phyloP scores from a whole-genome alignment of 2,113 vertebrate genomes.

The Chionomys nivalis region DNA sequence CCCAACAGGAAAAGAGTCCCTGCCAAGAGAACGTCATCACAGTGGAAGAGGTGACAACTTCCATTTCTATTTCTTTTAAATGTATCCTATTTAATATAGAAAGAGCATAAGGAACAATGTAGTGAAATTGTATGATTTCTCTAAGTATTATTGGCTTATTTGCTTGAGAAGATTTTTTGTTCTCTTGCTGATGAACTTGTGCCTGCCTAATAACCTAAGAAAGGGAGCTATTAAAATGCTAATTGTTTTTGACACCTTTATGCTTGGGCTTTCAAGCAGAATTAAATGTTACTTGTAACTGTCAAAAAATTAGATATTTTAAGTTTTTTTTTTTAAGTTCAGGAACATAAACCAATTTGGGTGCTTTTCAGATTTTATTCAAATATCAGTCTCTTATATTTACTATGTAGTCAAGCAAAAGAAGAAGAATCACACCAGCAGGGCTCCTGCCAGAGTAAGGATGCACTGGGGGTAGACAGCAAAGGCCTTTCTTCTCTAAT shows the following conservation, averaged over 20 bases:
- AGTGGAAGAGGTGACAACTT: slow-evolving; percentile 8
- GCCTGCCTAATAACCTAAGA: slow-evolving; percentile 58
- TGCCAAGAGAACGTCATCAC: slow-evolving; percentile 27
- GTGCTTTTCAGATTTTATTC: slow-evolving; percentile 65
- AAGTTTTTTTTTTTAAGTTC: slow-evolving; percentile 73
- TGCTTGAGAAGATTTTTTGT: slow-evolving; percentile 13
- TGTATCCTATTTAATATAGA: slow-evolving; percentile 11
- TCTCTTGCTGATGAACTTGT: slow-evolving; percentile 46
- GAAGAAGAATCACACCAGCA: neutral
- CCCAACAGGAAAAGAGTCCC: neutral
- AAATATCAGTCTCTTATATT: slow-evolving; percentile 60
- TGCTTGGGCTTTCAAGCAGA: slow-evolving; percentile 62
- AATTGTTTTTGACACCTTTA: slow-evolving; percentile 71
- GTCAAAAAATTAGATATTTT: slow-evolving; percentile 71
- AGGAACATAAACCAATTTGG: slow-evolving; percentile 53
- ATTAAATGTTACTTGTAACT: slow-evolving; percentile 73
- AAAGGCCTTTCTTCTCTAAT: slow-evolving; percentile 58
- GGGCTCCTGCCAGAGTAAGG: neutral
- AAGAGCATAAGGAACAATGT: slow-evolving; percentile 14
- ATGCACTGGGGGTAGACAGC: slow-evolving; percentile 21
- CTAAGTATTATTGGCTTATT: slow-evolving; percentile 43
- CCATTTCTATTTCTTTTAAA: slow-evolving; percentile 45
- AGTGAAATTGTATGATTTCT: slow-evolving; percentile 19
- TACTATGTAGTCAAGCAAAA: slow-evolving; percentile 55
- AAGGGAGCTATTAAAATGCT: slow-evolving; percentile 67